phyloP scores from a whole-genome alignment of 2,113 vertebrate species.

The Onychostoma macrolepis region DNA sequence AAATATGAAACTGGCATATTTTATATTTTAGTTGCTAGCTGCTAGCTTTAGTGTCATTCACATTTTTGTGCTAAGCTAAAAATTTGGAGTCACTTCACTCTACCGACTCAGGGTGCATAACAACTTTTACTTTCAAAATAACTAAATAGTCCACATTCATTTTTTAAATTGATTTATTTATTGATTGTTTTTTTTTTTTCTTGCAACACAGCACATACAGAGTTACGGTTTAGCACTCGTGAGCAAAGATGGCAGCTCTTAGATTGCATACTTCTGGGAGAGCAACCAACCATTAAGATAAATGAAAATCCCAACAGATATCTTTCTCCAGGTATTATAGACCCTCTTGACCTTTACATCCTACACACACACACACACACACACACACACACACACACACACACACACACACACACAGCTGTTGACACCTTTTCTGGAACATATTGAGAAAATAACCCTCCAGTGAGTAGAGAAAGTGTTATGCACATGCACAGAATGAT shows the following conservation, averaged over 20 bases:
- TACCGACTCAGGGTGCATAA: no score
- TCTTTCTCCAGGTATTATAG: not conserved
- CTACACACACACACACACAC: not conserved
- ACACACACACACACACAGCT: not conserved
- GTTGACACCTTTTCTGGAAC: not conserved
- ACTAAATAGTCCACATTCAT: no score
- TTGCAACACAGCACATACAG: no score
- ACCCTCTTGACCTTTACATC: conserved; percentile 1
- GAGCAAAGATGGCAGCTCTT: not conserved
- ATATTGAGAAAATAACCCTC: not conserved
- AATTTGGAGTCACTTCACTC: no score
- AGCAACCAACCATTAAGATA: not conserved
- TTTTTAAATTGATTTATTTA: no score
- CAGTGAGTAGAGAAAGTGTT: not conserved
- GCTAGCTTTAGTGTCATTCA: not conserved
- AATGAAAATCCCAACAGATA: not conserved
- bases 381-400: not conserved
- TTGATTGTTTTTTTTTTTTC: no score
- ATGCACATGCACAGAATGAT: not conserved
- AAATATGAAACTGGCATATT: not conserved
- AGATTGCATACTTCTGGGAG: not conserved
- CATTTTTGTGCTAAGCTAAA: not conserved
- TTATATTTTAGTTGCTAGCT: not conserved
- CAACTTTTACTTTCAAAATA: no score
- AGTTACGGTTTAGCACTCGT: not conserved